phyloP scores from a whole-genome alignment of 2,888 invertebrate species.

The Nomada flava region DNA sequence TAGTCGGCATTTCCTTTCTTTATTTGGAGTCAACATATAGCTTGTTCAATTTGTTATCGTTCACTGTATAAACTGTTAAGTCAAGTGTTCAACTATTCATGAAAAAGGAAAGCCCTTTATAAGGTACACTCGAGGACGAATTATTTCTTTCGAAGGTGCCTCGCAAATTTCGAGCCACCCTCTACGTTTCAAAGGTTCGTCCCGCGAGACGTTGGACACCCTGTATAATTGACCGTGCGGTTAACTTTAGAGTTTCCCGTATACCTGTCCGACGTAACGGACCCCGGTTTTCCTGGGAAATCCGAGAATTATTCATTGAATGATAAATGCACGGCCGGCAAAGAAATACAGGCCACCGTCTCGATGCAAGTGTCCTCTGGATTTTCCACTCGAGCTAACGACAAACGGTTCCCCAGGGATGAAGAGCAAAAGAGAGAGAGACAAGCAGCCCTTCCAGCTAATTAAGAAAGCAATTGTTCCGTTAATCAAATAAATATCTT shows the following conservation, averaged over 20 bases:
- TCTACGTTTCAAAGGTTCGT: background rate
- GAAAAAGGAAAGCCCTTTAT: no score
- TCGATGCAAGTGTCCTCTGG: constrained; percentile 48
- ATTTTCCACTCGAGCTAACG: constrained; percentile 43
- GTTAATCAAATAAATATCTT: constrained; percentile 54
- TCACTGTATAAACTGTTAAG: no score
- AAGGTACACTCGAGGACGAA: background rate
- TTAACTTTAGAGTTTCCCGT: constrained; percentile 25
- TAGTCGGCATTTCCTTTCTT: no score
- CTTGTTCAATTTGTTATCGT: no score
- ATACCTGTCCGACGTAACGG: constrained; percentile 22
- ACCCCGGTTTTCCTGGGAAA: constrained; percentile 24
- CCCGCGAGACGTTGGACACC: constrained; percentile 11
- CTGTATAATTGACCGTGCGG: constrained; percentile 21
- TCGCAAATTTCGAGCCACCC: background rate
- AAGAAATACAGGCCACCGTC: constrained; percentile 48
- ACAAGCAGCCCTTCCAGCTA: constrained; percentile 31
- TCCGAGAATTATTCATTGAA: constrained; percentile 59
- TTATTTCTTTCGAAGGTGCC: background rate
- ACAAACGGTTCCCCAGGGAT: constrained; percentile 13
- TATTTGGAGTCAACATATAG: no score
- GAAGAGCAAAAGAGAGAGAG: background rate
- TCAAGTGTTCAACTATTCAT: no score
- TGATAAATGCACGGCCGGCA: constrained; percentile 53
- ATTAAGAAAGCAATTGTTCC: constrained; percentile 56